Evolutionary conservation across 2,797 vertebrate species (phyloP), one percentile per base, ranked within the genome.

Genomic region (Tadarida brasiliensis): DNA sequence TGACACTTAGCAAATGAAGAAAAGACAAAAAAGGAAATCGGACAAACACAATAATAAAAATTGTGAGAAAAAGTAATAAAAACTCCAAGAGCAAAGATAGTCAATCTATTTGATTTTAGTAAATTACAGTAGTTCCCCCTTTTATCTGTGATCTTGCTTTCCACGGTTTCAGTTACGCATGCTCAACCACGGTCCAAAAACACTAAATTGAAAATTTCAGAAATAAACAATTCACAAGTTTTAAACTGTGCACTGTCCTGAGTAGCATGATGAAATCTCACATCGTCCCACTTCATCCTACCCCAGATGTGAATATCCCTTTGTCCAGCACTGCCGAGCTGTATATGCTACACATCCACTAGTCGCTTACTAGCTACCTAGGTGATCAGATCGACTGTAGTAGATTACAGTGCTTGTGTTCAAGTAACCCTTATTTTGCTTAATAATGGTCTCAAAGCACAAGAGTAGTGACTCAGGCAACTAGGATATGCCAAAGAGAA

Each of bases 11-110:
- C 47, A 92, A 82, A 16, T 35, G 33, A 85, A 82, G 67, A 87
- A 35, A 89, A 82, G 47, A 74, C 22, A 87, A 47, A 87, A 91
- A 87, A 73, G 39, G 68, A 85, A 80, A 80, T 51, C 35, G 63
- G 70, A 39, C 16, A 86, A 92, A 93, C 22, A 39, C 35, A 54
- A 67, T 28, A 83, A 88, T 63, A 87, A 81, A 76, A 76, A 67
- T n/a, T 77, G 5, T 71, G 33, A 80, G 86, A 94, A 90, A 70
- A 7, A 47, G 16, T 51, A 81, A 76, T 67, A 76, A 97, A 95
- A 95, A 63, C 44, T 56, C 28, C 74, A 91, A 77, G 28, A 91
- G 16, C 44, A 78, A 81, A 76, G 28, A 39, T 3, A 33, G 19
- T 28, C 49, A 59, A 74, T 49, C 39, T 54, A 74, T 28, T 74